Base-by-base conservation (phyloP, 2,113 vertebrate genomes). In the Australoheros scitulus region DNA sequence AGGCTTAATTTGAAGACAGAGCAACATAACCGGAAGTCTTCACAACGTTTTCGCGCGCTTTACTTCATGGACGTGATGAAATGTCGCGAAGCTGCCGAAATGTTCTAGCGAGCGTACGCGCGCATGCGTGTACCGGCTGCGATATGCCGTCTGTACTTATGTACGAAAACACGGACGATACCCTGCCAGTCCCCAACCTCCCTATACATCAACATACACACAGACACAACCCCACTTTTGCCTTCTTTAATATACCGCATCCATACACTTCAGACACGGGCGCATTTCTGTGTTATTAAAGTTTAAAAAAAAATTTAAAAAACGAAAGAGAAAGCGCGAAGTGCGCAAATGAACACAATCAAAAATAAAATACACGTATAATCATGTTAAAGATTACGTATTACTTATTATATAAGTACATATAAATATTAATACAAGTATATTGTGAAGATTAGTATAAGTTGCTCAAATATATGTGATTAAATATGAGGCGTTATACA, bases 11-110 rank as follows among this genome's bases (percentile, higher is more conserved):
- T 89, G 82, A 91, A 92, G 20, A 34, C 1, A 1, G 1, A 0
- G 3, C 13, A 1, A 11, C 24, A 8, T 11, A 10, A 80, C 77
- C 82, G 87, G 91, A 90, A 84, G 50, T 61, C 2, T 0, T 0
- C 2, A 1, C 0, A n/a, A 9, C 6, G 15, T 50, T 57, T 17
- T 5, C 6, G 5, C 2, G 1, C 2, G 7, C 5, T 56, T 32
- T 5, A 13, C 24, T 43, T 32, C 1, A 20, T 8, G 10, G 50
- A 65, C 3, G 36, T 4, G 36, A 50, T 76, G 89, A 91, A 92
- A 87, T 61, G 86, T 92, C 92, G 64, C 63, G 92, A 92, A 86
- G n/a, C 85, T 26, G 85, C 90, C 2, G 41, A 82, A 81, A 74
- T 65, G 85, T 90, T 92, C 88, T 57, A 63, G 89, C 87, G 47